Conservation (phyloP, 1,140 invertebrate species). For the Habropoda laboriosa region DNA sequence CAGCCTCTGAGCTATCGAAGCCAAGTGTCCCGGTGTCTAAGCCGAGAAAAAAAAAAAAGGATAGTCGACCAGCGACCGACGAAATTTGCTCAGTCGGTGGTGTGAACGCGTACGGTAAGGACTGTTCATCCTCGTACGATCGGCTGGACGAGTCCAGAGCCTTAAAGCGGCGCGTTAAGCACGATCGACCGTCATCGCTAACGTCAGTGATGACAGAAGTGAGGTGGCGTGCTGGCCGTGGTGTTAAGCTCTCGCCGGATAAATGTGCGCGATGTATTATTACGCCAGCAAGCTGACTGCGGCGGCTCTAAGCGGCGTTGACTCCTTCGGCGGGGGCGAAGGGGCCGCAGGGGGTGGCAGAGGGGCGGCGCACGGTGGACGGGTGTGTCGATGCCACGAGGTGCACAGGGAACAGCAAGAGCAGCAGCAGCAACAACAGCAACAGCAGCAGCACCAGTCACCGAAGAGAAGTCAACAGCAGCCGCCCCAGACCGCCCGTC, state of each 20-base stretch:
- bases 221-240: constrained; percentile 78
- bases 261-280: constrained; percentile 82
- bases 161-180: constrained; percentile 43
- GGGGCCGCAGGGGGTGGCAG: constrained; percentile 48
- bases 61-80: neutral
- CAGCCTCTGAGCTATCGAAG: too few species aligned
- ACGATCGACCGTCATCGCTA: constrained; percentile 69
- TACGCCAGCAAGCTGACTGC: constrained; percentile 82
- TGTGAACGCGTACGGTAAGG: neutral
- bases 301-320: constrained; percentile 79
- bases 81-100: neutral
- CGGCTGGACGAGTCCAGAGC: neutral
- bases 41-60: too few species aligned
- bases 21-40: too few species aligned
- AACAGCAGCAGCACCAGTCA: constrained; percentile 62
- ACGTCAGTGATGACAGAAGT: constrained; percentile 81
- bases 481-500: constrained; percentile 52
- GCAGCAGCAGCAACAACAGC: constrained; percentile 60
- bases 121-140: neutral
- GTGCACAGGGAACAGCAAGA: constrained; percentile 66
- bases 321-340: constrained; percentile 63
- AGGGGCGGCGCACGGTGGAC: too few species aligned
- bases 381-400: constrained; percentile 77
- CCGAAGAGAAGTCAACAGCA: constrained; percentile 56
- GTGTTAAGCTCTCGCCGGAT: constrained; percentile 80